Base-by-base conservation (phyloP, 2,113 vertebrate genomes). In the Oncorhynchus gorbuscha region DNA sequence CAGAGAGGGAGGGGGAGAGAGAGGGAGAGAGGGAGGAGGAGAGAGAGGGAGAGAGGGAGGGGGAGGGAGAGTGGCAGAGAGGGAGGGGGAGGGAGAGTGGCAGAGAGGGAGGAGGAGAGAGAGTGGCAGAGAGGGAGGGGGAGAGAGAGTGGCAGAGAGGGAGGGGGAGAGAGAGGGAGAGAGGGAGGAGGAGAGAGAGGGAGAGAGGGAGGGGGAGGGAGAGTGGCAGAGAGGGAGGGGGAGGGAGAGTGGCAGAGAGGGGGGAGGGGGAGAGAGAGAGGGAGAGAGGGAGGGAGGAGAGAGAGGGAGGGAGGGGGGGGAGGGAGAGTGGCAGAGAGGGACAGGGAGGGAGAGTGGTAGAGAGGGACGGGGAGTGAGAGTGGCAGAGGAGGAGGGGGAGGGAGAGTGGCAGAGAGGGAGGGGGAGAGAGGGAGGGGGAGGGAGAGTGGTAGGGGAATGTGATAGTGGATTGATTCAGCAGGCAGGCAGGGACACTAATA, bases 391-490 rank as follows among this genome's bases (percentile, higher is more conserved):
- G 18, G 73, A 89, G 71, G 20, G 45, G 49, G 65, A 28, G 55
- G 39, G 65, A 30, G 75, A 49, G 68, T 26, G 45, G 48, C 69
- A 65, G 70, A 35, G 76, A 62, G 73, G 59, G 68, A 58, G 66
- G 49, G 39, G 28, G 28, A 28, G 28, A 28, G n/a, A n/a, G n/a
- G n/a, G n/a, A 24, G 24, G 24, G 24, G 24, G 24, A 24, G 24
- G 24, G 28, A 3, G 28, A 28, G 76, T 87, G 85, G 14, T 67
- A 72, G 82, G 76, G 72, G 75, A 70, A 79, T 93, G 90, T 93
- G 93, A 94, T 92, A 87, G 88, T 89, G 90, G 92, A 90, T 91
- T 93, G 93, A 94, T 94, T 94, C 89, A 90, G 92, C 89, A 30
- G 87, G 82, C 68, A 92, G 92, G 88, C 88, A 89, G 77, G 81